These are phyloP conservation scores for Caenorhabditis sp. DNA, from an alignment of 2,888 invertebrate genomes.

Conservation along the genomic window DNA sequence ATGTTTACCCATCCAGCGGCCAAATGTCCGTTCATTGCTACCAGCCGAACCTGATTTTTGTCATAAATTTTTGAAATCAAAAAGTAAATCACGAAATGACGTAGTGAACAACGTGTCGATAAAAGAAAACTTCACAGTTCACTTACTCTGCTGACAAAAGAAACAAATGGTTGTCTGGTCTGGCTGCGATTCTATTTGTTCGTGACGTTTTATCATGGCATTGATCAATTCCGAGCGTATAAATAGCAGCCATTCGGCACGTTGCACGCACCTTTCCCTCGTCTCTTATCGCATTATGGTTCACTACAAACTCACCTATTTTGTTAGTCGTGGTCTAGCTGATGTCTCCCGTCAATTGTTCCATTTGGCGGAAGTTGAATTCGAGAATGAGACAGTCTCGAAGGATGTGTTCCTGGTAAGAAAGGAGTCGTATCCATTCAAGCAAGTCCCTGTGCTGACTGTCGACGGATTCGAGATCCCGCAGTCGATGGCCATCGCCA, in stretches of 20 bases:
- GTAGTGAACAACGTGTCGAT: no score
- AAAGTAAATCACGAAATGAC: neutral
- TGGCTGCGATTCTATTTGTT: neutral
- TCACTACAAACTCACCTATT: slow-evolving; percentile 63
- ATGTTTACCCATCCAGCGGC: no score
- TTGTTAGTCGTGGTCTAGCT: slow-evolving; percentile 46
- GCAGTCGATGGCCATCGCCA: slow-evolving; percentile 65
- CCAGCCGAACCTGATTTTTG: no score
- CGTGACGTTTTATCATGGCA: neutral
- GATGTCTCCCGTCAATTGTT: slow-evolving; percentile 60
- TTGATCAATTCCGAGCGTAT: slow-evolving; percentile 10
- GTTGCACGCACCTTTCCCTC: neutral
- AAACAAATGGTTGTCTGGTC: slow-evolving; percentile 1
- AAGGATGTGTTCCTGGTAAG: slow-evolving; percentile 32
- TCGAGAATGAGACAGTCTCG: slow-evolving; percentile 35
- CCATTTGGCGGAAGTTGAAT: slow-evolving; percentile 43
- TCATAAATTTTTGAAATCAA: no score
- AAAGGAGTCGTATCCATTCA: slow-evolving; percentile 46
- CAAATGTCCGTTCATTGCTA: no score
- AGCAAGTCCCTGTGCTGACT: slow-evolving; percentile 61
- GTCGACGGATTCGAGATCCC: slow-evolving; percentile 66
- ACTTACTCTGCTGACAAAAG: no score
- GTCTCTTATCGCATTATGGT: slow-evolving; percentile 35
- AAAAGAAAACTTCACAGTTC: no score
- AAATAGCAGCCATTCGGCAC: neutral